Percentiles rank a stretch among this genome's conserved stretches.
Evolutionary conservation across 1,140 invertebrate genomes (phyloP).

Genomic region (Bombus impatiens): DNA sequence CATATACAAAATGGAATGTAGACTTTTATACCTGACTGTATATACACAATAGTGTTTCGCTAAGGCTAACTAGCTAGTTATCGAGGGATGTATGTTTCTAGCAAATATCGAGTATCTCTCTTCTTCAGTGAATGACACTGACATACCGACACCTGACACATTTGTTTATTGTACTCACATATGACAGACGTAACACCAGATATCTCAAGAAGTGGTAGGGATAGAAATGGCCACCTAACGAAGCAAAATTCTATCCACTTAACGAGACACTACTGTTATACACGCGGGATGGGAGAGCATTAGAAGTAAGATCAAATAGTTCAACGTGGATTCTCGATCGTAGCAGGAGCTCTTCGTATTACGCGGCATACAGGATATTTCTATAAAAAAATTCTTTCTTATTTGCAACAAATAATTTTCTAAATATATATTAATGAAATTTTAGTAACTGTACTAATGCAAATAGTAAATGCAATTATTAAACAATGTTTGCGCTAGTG

Average conservation of each 20-base stretch:
- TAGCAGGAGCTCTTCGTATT: not conserved
- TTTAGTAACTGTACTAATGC: no score
- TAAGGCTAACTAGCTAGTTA: not conserved
- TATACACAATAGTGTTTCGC: not conserved
- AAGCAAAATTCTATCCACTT: not conserved
- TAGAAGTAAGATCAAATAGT: slow-evolving; percentile 11
- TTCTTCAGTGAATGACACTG: not conserved
- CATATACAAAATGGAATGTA: not conserved
- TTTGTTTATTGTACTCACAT: not conserved
- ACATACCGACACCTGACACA: not conserved
- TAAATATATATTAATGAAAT: not conserved
- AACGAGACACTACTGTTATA: not conserved
- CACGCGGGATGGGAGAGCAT: slow-evolving; percentile 24
- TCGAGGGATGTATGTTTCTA: not conserved
- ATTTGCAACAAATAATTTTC: not conserved
- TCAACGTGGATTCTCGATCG: not conserved
- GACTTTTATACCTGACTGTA: not conserved
- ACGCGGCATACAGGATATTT: not conserved
- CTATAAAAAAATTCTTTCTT: not conserved
- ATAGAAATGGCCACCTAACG: not conserved
- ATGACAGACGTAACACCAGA: not conserved
- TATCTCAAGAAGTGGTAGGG: not conserved
- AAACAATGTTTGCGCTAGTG: no score
- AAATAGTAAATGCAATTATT: not conserved
- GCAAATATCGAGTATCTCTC: not conserved